phyloP scores from a whole-genome alignment of 2,888 invertebrate species.

The Drosophila formosana region DNA sequence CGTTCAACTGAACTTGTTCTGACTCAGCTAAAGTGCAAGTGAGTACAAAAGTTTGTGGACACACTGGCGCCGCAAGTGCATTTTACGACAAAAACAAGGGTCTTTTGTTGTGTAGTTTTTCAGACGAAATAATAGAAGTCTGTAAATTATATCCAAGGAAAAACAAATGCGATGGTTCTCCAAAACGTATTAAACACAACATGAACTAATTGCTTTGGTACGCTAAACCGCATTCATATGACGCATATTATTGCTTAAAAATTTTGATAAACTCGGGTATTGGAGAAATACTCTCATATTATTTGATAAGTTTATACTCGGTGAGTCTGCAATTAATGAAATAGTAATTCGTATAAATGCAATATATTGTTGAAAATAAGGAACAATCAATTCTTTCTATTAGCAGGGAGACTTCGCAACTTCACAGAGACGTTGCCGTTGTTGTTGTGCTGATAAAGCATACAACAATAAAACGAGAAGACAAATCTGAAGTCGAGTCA shows the following conservation, averaged over 20 bases:
- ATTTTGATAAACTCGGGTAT: slow-evolving; percentile 21
- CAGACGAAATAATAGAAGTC: neutral
- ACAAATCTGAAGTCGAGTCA: slow-evolving; percentile 24
- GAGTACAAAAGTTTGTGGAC: slow-evolving; percentile 7
- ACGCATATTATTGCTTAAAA: slow-evolving; percentile 18
- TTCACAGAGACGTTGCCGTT: neutral
- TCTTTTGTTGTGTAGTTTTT: slow-evolving; percentile 19
- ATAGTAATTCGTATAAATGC: neutral
- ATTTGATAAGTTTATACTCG: slow-evolving; percentile 1
- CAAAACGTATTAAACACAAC: neutral
- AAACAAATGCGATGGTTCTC: neutral
- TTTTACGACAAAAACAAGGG: slow-evolving; percentile 37
- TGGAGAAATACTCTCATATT: slow-evolving; percentile 1
- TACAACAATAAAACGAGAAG: slow-evolving; percentile 13
- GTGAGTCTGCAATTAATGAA: slow-evolving; percentile 27
- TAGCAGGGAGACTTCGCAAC: slow-evolving; percentile 8
- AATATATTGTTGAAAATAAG: slow-evolving; percentile 1
- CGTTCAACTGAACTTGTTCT: slow-evolving; percentile 8
- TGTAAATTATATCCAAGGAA: neutral
- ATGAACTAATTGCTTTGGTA: slow-evolving; percentile 10
- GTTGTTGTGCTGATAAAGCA: slow-evolving; percentile 41
- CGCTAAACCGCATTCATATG: slow-evolving; percentile 1
- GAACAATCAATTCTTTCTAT: slow-evolving; percentile 10
- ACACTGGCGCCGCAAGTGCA: slow-evolving; percentile 34
- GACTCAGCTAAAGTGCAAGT: slow-evolving; percentile 46